These are phyloP conservation scores for Plestiodon gilberti DNA, from an alignment of 2,113 vertebrate species.

Conservation along the genomic window DNA sequence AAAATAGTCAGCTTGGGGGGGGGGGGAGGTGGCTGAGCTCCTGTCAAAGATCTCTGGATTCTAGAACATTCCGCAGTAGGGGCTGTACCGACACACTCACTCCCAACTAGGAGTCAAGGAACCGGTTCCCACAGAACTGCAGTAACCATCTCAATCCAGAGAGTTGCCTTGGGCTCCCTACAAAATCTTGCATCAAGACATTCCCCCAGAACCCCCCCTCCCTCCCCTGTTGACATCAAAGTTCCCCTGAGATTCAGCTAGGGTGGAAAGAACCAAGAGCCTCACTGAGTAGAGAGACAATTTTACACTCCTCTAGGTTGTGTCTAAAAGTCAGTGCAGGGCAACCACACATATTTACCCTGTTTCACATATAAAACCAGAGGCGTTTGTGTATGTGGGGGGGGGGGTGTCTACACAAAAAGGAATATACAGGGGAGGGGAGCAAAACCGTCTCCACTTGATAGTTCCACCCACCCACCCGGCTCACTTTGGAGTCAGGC, in stretches of 20 bases:
- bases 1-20: neutral
- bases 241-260: neutral
- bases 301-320: no score
- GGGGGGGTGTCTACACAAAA: no score
- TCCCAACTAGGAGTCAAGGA: constrained; percentile 1
- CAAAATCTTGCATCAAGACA: neutral
- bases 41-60: neutral
- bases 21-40: neutral
- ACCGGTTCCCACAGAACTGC: constrained; percentile 43
- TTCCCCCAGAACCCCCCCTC: no score
- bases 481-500: no score
- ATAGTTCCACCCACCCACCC: no score
- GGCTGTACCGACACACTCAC: neutral
- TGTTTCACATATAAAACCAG: no score
- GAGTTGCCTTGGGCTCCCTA: neutral
- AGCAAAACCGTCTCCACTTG: no score
- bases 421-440: no score
- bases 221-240: neutral
- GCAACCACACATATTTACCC: no score
- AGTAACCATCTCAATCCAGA: neutral
- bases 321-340: no score
- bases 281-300: neutral
- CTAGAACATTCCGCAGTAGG: neutral
- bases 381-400: no score
- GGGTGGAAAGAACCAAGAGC: neutral